Evolutionary conservation across 64 coral and sea anemone genomes (phyloP), one percentile per base, ranked within the genome.

Genomic region (Stichodactyla helianthus): DNA sequence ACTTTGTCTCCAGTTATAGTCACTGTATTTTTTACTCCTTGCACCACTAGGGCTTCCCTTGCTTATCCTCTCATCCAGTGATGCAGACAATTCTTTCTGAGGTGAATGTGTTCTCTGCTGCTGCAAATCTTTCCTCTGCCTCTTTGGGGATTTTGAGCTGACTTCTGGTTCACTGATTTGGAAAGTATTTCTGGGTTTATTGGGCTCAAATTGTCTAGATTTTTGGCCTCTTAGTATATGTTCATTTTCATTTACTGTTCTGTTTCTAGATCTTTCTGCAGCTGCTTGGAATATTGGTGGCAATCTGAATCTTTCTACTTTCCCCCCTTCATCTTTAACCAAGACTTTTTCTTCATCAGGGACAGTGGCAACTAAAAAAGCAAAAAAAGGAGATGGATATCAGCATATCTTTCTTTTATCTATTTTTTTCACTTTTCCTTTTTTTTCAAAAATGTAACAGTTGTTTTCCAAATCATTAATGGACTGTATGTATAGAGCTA

Each of bases 201-300:
- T 87, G 35, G 82, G 91, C 28, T 90, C 88, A 88, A 97, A 97
- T 53, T 89, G 89, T 59, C 52, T 77, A 31, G 94, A 91, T 85
- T 93, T 97, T 59, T 93, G 94, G 6, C 94, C 94, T 88, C 88
- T 92, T 22, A 97, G 84, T n/a, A 93, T 23, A n/a, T 84, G 79
- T 17, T 90, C 80, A n/a, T 88, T 56, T 57, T 93, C 88, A 28
- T 90, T 70, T 84, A 84, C 80, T 17, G 68, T 83, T 25, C 80
- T 89, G 77, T 84, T 97, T 84, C 84, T 86, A 53, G 79, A 77
- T 83, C 64, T 78, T 31, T 82, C 76, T 23, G 94, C 91, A 77
- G 91, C 91, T 31, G 94, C 94, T 85, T 97, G 84, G 57, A 97
- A 83, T 64, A 97, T 97, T 17, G 94, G 94, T 15, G 94, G 94